Percentiles rank a stretch among this genome's conserved stretches.
phyloP scores from a whole-genome alignment of 1,140 invertebrate genomes.

The Drosophila athabasca region DNA sequence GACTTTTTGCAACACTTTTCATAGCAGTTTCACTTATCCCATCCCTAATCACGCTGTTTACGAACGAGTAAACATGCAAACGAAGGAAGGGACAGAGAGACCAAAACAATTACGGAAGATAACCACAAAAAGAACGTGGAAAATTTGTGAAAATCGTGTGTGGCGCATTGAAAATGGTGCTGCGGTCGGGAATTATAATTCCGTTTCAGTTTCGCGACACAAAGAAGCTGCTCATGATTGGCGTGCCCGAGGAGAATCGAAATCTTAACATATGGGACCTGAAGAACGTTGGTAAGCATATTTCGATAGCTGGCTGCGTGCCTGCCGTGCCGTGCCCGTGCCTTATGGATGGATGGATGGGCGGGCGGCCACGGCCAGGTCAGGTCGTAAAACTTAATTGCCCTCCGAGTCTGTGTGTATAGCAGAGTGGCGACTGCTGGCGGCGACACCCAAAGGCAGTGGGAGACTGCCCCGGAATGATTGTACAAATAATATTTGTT shows the following conservation, averaged over 20 bases:
- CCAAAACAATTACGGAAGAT: constrained; percentile 80
- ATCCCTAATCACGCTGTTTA: constrained; percentile 52
- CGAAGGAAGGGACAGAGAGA: constrained; percentile 58
- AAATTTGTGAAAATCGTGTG: constrained; percentile 80
- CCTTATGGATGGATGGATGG: neutral
- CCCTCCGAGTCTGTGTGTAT: constrained; percentile 33
- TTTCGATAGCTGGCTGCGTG: neutral
- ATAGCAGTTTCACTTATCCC: neutral
- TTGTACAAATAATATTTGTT: constrained; percentile 6
- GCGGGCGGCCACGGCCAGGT: constrained; percentile 18
- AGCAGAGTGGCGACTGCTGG: neutral
- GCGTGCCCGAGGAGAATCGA: constrained; percentile 77
- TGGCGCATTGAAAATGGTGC: constrained; percentile 80
- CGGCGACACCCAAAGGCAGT: too few species aligned
- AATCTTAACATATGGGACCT: constrained; percentile 81
- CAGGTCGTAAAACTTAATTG: constrained; percentile 60
- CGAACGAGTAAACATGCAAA: constrained; percentile 67
- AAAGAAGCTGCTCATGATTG: constrained; percentile 80
- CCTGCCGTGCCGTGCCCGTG: neutral
- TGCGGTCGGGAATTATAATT: constrained; percentile 81
- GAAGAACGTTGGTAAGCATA: constrained; percentile 77
- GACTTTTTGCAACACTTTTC: neutral
- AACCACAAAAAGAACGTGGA: constrained; percentile 68
- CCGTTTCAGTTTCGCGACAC: constrained; percentile 83
- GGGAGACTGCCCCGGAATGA: neutral